Evolutionary conservation across 2,797 vertebrate species (phyloP).

Genomic region (Peromyscus attwateri): DNA sequence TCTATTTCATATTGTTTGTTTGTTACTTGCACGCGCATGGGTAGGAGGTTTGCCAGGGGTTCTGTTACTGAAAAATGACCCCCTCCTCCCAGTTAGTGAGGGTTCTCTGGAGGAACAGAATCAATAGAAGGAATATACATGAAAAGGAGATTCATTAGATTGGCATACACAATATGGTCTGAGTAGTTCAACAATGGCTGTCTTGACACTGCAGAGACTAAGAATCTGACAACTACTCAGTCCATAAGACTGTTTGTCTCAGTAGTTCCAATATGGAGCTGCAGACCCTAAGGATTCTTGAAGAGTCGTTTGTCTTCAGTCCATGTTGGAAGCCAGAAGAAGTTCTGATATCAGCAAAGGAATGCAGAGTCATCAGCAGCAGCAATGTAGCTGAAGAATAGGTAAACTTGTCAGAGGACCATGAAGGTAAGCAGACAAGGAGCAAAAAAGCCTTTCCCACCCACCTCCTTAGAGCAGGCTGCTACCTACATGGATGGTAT

Average conservation of each 20-base stretch:
- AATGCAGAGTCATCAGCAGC: not conserved
- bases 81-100: not conserved
- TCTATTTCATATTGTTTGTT: not conserved
- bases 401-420: not conserved
- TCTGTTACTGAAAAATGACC: not conserved
- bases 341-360: not conserved
- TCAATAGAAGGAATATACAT: not conserved
- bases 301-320: not conserved
- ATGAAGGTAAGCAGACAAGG: not conserved
- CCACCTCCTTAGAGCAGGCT: not conserved
- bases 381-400: not conserved
- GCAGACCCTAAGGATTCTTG: not conserved
- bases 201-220: not conserved
- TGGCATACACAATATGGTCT: not conserved
- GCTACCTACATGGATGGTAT: not conserved
- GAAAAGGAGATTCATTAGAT: not conserved
- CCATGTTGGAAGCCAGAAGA: not conserved
- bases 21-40: not conserved
- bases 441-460: not conserved
- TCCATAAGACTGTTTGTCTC: not conserved
- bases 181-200: too few relatives aligned
- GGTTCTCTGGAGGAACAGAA: not conserved
- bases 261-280: not conserved
- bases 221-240: not conserved
- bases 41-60: not conserved